phyloP scores from a whole-genome alignment of 2,888 invertebrate genomes.

The Neocrepidodera transversa region DNA sequence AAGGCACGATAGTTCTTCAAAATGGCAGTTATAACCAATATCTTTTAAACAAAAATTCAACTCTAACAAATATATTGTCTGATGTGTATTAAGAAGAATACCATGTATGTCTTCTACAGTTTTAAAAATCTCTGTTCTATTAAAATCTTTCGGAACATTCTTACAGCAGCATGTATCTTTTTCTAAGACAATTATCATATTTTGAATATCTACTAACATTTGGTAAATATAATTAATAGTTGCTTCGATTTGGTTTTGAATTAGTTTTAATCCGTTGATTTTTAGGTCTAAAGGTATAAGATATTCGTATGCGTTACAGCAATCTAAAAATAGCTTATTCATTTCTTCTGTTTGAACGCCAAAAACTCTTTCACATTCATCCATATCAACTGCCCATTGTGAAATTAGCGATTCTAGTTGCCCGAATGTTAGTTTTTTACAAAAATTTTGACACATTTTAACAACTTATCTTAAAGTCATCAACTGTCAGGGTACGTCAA shows the following conservation, averaged over 20 bases:
- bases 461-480: no score
- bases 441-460: constrained; percentile 20
- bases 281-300: background rate
- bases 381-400: constrained; percentile 16
- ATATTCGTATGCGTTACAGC: background rate
- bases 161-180: background rate
- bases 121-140: background rate
- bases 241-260: constrained; percentile 11
- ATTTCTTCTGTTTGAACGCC: constrained; percentile 10
- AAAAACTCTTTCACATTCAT: constrained; percentile 8
- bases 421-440: constrained; percentile 8
- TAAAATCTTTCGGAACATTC: background rate
- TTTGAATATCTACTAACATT: background rate
- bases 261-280: background rate
- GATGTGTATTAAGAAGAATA: background rate
- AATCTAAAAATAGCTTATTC: constrained; percentile 4
- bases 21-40: background rate
- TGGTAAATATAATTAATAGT: constrained; percentile 2
- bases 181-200: background rate
- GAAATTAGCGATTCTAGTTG: constrained; percentile 14
- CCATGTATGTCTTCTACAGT: background rate
- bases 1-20: background rate
- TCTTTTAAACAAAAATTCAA: background rate
- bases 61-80: background rate
- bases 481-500: no score